These are phyloP conservation scores for Oncorhynchus gorbuscha DNA, from an alignment of 2,113 vertebrate species.

Conservation along the genomic window DNA sequence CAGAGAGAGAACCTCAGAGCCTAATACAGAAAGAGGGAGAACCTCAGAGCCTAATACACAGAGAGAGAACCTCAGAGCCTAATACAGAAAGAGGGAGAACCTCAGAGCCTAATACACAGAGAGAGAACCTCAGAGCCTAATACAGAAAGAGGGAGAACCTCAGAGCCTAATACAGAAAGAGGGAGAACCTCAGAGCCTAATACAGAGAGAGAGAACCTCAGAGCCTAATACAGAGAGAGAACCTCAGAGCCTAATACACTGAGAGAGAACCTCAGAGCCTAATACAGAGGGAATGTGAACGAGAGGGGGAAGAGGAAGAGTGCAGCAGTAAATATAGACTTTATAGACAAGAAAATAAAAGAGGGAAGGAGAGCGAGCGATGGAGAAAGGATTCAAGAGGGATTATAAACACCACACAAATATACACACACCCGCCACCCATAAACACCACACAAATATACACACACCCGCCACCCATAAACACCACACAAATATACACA, in stretches of 20 bases:
- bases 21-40: too few relatives aligned
- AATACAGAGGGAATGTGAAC: background rate
- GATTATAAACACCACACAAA: slow-evolving; percentile 10
- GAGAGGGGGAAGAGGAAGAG: background rate
- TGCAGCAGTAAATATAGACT: background rate
- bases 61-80: too few relatives aligned
- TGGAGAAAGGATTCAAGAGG: slow-evolving; percentile 26
- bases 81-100: too few relatives aligned
- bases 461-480: slow-evolving; percentile 32
- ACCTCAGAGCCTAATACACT: slow-evolving; percentile 1
- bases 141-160: too few relatives aligned
- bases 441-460: slow-evolving; percentile 30
- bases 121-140: too few relatives aligned
- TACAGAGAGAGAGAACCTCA: too few relatives aligned
- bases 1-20: too few relatives aligned
- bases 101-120: slow-evolving; percentile 1
- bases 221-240: too few relatives aligned
- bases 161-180: background rate
- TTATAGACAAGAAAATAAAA: background rate
- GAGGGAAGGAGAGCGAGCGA: slow-evolving; percentile 36
- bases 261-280: background rate
- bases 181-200: too few relatives aligned
- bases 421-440: too few relatives aligned
- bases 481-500: too few relatives aligned
- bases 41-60: too few relatives aligned